Evolutionary conservation across 2,888 invertebrate genomes (phyloP).

Genomic region (Rhodophaea formosa): DNA sequence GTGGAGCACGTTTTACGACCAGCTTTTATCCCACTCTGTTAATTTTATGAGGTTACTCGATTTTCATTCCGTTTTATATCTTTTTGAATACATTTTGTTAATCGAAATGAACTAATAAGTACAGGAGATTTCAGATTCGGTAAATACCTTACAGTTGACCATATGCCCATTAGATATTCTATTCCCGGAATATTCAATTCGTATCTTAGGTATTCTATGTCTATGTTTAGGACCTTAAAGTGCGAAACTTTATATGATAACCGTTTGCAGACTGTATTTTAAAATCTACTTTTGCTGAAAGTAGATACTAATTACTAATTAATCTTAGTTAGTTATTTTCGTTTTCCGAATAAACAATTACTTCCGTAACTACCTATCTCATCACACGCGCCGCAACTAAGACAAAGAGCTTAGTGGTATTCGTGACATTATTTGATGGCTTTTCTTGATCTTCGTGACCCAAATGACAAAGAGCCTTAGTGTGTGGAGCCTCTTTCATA

Average conservation of each 20-base stretch:
- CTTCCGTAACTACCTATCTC: not conserved
- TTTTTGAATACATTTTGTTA: not conserved
- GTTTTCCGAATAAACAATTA: conserved; percentile 2
- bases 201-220: too few relatives aligned
- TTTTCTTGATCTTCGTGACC: conserved; percentile 14
- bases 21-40: conserved; percentile 10
- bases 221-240: too few relatives aligned
- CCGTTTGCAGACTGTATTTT: too few relatives aligned
- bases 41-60: conserved; percentile 12
- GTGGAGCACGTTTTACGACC: conserved; percentile 14
- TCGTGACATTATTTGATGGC: conserved; percentile 15
- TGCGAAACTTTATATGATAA: too few relatives aligned
- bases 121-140: too few relatives aligned
- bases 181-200: too few relatives aligned
- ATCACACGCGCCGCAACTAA: not conserved
- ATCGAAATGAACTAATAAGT: too few relatives aligned
- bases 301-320: too few relatives aligned
- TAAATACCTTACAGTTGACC: too few relatives aligned
- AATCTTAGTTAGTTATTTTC: not conserved
- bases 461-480: conserved; percentile 9
- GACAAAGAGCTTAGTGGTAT: conserved; percentile 11
- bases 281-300: too few relatives aligned
- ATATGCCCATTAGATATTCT: too few relatives aligned
- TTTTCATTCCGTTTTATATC: not conserved
- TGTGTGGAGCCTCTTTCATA: conserved; percentile 10